Evolutionary conservation across 2,797 vertebrate genomes (phyloP).

Genomic region (Centropyge bicolor): DNA sequence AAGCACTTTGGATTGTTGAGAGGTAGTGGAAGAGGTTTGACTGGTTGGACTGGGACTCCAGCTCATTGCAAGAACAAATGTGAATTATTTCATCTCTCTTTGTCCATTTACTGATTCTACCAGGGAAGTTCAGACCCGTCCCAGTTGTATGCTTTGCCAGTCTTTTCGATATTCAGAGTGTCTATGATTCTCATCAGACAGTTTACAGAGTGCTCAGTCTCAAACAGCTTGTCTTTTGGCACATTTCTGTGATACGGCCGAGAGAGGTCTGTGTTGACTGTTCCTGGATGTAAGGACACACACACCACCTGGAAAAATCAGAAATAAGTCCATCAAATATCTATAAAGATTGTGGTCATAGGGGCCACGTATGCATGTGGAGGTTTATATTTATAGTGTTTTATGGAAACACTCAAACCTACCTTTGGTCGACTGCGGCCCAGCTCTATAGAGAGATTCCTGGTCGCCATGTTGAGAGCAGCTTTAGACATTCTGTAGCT

Average conservation of each 20-base stretch:
- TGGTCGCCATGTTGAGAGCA: conserved; percentile 85
- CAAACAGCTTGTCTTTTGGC: conserved; percentile 79
- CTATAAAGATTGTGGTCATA: not conserved
- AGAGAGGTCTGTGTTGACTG: conserved; percentile 82
- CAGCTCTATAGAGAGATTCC: conserved; percentile 84
- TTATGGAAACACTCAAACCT: not conserved
- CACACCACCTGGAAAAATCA: conserved; percentile 76
- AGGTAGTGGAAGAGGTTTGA: conserved; percentile 22
- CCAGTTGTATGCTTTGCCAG: conserved; percentile 81
- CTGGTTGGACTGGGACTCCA: not conserved
- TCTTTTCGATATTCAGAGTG: conserved; percentile 71
- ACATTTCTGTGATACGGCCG: conserved; percentile 81
- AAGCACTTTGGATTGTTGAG: conserved; percentile 4
- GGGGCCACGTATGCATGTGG: too few species aligned
- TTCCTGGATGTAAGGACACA: conserved; percentile 81
- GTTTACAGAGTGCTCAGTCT: conserved; percentile 74
- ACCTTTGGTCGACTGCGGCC: conserved; percentile 76
- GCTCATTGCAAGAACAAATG: not conserved
- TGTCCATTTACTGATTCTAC: conserved; percentile 61
- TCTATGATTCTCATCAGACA: conserved; percentile 79
- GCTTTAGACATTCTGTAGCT: conserved; percentile 85
- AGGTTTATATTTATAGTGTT: not conserved
- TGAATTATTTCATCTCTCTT: not conserved
- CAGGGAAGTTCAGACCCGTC: conserved; percentile 74
- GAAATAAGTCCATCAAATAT: not conserved